Conservation (phyloP, 2,113 vertebrate genomes). For the Lampris incognitus region DNA sequence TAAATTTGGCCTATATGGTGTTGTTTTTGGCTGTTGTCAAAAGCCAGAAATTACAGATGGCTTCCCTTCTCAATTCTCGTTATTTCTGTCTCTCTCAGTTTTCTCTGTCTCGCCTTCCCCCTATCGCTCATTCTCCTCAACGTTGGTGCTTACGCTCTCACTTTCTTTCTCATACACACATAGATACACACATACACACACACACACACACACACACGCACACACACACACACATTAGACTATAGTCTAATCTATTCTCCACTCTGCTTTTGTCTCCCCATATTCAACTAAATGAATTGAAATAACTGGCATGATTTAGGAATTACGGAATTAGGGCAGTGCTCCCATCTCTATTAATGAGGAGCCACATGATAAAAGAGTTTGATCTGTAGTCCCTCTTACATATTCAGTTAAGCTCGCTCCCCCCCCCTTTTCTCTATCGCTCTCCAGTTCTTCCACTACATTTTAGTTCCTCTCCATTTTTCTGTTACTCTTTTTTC, state of each 20-base stretch:
- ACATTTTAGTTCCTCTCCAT: conserved; percentile 40
- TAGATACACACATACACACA: background rate
- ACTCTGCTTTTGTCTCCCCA: conserved; percentile 63
- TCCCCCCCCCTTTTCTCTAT: conserved; percentile 5
- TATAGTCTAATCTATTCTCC: conserved; percentile 61
- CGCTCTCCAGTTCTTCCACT: conserved; percentile 23
- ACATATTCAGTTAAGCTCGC: conserved; percentile 58
- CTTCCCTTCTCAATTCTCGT: conserved; percentile 22
- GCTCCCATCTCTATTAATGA: conserved; percentile 77
- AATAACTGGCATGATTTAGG: conserved; percentile 71
- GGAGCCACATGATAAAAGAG: conserved; percentile 76
- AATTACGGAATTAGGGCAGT: conserved; percentile 81
- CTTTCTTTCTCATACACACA: conserved; percentile 31
- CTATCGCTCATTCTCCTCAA: background rate
- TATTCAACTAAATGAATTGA: conserved; percentile 52
- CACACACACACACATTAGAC: conserved; percentile 47
- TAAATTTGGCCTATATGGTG: conserved; percentile 59
- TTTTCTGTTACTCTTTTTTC: background rate
- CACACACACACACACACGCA: conserved; percentile 7
- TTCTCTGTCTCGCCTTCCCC: conserved; percentile 17
- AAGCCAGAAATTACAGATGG: conserved; percentile 73
- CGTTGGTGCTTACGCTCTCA: background rate
- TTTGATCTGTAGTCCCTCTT: conserved; percentile 71
- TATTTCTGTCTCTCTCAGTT: conserved; percentile 14
- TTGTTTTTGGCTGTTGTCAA: conserved; percentile 66